A percentile compares a stretch with the other conserved stretches of the same genome.
Conservation (phyloP, 37 sponge, comb jelly and placozoan species). For the Chondrilla cf. caribensis region DNA sequence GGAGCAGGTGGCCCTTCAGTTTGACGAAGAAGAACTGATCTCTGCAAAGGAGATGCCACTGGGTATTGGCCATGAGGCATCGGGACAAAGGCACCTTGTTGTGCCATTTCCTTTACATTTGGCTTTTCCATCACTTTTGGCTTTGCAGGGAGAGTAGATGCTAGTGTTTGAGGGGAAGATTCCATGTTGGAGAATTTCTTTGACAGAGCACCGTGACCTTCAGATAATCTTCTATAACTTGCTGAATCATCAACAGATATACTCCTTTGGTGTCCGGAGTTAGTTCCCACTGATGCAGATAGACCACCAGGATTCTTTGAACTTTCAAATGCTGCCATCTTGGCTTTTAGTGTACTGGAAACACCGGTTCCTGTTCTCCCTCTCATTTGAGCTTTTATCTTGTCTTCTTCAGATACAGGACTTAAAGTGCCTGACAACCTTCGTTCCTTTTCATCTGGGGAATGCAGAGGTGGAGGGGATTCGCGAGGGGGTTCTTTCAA, state of each 20-base stretch:
- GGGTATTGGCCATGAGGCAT: constrained; percentile 22
- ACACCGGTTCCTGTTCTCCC: not conserved
- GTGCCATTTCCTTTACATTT: constrained; percentile 23
- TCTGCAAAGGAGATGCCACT: constrained; percentile 7
- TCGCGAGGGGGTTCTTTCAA: not conserved
- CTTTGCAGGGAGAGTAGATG: not conserved
- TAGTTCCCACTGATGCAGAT: not conserved
- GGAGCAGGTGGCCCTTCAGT: not conserved
- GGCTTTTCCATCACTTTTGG: not conserved
- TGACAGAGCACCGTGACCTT: not conserved
- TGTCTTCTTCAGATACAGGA: constrained; percentile 13
- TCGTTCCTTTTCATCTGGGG: not conserved
- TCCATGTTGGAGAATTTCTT: not conserved
- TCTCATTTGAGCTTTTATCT: not conserved
- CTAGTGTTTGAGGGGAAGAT: not conserved
- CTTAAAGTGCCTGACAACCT: not conserved
- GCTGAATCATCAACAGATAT: constrained; percentile 5
- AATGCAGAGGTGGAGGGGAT: not conserved
- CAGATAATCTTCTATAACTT: not conserved
- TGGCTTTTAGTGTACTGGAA: not conserved
- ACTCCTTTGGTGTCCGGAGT: constrained; percentile 9
- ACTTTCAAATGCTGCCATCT: constrained; percentile 19
- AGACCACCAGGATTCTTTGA: not conserved
- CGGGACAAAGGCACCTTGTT: constrained; percentile 7
- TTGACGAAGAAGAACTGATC: not conserved